Percentiles rank a stretch among this genome's conserved stretches.
Evolutionary conservation across 2,888 invertebrate genomes (phyloP).

Genomic region (Amiota mariae): DNA sequence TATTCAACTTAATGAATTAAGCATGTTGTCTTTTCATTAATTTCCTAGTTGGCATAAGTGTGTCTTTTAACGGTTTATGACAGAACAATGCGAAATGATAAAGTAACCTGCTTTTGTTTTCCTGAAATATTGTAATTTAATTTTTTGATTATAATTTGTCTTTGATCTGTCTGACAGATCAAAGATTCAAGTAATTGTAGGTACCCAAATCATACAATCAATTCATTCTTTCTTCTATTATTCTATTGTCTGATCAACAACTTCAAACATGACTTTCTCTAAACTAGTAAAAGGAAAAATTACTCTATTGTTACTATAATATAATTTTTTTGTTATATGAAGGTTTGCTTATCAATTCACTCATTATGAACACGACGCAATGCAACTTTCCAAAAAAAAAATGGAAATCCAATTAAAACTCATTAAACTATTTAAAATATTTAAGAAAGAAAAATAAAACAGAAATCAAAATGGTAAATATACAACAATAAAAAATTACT

Average conservation of each 20-base stretch:
- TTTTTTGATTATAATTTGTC: too few relatives aligned
- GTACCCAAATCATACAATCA: too few relatives aligned
- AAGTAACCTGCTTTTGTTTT: slow-evolving; percentile 64
- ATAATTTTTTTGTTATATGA: not conserved
- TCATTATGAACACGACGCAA: slow-evolving; percentile 47
- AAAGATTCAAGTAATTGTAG: too few relatives aligned
- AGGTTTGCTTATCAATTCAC: slow-evolving; percentile 65
- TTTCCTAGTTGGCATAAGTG: too few relatives aligned
- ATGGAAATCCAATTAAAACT: slow-evolving; percentile 57
- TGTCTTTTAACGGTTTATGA: slow-evolving; percentile 5
- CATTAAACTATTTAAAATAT: slow-evolving; percentile 65
- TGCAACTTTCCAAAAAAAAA: slow-evolving; percentile 1
- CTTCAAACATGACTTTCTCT: too few relatives aligned
- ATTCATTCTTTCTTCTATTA: too few relatives aligned
- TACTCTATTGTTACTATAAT: too few relatives aligned
- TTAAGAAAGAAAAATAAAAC: slow-evolving; percentile 55
- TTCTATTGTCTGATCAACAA: too few relatives aligned
- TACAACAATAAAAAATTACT: slow-evolving; percentile 31
- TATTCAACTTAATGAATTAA: slow-evolving; percentile 67
- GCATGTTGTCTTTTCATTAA: slow-evolving; percentile 56
- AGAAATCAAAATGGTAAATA: slow-evolving; percentile 34
- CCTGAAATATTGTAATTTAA: slow-evolving; percentile 55
- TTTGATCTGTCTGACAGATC: too few relatives aligned
- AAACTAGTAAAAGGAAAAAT: too few relatives aligned
- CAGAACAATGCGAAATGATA: slow-evolving; percentile 50